Evolutionary conservation across 2,797 vertebrate genomes (phyloP).

Genomic region (Myotis vivesi): DNA sequence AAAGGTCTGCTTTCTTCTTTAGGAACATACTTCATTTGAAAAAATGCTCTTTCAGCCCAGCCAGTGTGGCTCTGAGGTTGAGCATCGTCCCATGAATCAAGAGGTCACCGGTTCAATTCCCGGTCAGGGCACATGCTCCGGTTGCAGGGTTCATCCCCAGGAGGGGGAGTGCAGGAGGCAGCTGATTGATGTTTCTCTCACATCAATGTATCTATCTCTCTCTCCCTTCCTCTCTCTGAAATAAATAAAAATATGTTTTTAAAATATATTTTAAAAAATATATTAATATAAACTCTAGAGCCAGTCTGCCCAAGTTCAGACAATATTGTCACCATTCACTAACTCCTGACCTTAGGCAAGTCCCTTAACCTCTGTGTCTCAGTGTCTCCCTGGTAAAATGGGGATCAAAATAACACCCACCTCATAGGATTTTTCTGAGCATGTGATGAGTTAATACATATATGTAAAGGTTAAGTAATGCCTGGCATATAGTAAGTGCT

Average conservation of each 20-base stretch:
- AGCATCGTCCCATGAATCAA: not conserved
- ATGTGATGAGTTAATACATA: not conserved
- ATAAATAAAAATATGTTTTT: too few relatives aligned
- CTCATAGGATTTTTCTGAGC: not conserved
- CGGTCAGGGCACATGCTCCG: not conserved
- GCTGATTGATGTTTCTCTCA: not conserved
- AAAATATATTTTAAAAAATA: too few relatives aligned
- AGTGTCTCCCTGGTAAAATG: not conserved
- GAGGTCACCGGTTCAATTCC: not conserved
- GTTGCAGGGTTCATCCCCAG: not conserved
- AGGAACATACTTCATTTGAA: conserved; percentile 1
- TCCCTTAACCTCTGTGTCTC: not conserved
- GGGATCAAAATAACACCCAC: not conserved
- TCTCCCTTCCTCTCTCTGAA: not conserved
- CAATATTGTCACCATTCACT: not conserved
- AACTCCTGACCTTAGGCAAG: not conserved
- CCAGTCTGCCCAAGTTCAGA: not conserved
- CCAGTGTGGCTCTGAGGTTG: too few relatives aligned
- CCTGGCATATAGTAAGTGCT: not conserved
- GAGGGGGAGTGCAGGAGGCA: not conserved
- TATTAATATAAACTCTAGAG: not conserved
- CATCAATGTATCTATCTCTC: not conserved
- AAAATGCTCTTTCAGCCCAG: not conserved
- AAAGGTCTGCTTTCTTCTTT: conserved; percentile 10
- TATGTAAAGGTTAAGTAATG: not conserved